Conservation (phyloP, 2,113 vertebrate genomes). For the Dipodomys spectabilis region DNA sequence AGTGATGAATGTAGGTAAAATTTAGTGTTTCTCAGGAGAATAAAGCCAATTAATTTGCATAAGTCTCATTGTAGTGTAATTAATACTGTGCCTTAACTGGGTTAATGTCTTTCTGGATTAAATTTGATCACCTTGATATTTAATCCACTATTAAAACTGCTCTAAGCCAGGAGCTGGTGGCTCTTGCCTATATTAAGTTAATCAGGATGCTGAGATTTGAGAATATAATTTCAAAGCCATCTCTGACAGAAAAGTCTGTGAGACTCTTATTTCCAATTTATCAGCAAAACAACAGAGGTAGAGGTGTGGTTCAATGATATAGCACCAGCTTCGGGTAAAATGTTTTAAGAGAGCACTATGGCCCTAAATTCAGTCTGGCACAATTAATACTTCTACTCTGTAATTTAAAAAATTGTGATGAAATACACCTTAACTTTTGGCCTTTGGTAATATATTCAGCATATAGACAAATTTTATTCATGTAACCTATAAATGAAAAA, state of each 20-base stretch:
- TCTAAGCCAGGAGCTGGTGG: too few relatives aligned
- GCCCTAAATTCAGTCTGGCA: too few relatives aligned
- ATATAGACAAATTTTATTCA: background rate
- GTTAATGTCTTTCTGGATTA: background rate
- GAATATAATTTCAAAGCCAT: too few relatives aligned
- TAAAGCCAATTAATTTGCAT: background rate
- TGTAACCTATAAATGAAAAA: background rate
- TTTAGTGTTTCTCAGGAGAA: background rate
- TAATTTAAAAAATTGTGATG: background rate
- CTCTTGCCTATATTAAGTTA: too few relatives aligned
- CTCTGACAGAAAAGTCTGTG: too few relatives aligned
- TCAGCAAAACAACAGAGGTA: too few relatives aligned
- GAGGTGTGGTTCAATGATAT: too few relatives aligned
- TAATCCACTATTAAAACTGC: background rate
- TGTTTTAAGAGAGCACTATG: too few relatives aligned
- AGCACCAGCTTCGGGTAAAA: too few relatives aligned
- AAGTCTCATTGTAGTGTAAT: background rate
- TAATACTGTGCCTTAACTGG: background rate
- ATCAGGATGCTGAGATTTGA: too few relatives aligned
- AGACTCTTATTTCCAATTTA: too few relatives aligned
- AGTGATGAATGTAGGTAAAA: background rate
- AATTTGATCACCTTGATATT: background rate
- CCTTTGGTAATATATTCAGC: background rate
- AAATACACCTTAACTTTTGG: background rate
- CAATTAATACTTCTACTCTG: background rate